Evolutionary conservation across 2,888 invertebrate species (phyloP), one percentile per base, ranked within the genome.

Genomic region (Drosophila testacea): DNA sequence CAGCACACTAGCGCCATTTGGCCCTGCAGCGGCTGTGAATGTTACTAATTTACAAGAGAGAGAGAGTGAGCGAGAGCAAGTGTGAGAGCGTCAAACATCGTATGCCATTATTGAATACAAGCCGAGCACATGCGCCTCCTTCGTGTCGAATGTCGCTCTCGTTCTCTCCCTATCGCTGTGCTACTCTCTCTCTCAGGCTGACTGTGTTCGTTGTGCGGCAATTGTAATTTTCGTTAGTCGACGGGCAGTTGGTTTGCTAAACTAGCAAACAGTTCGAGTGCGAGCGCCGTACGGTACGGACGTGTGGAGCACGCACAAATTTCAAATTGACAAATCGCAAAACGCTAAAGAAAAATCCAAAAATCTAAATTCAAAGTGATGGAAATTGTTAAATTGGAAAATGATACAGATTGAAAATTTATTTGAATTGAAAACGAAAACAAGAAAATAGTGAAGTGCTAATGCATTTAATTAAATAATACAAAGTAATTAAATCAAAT

Each of bases 271-370:
- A 92, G 92, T 92, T 91, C 91, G 92, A 92, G 92, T 92, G 90
- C 91, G 90, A 91, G 91, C 88, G 90, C 89, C 91, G 86, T 83
- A 87, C 87, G 88, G 85, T 81, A 81, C 88, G 90, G 91, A 92
- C 90, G 92, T 92, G 89, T 90, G 75, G 65, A 70, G 83, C 89
- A 82, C 90, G 92, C 84, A 82, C 86, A 81, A 83, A 73, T 56
- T 85, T 69, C 9, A 46, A 46, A 50, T 34, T 75, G 62, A 57
- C 22, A 54, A 76, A 86, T 86, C 81, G 79, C 83, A 84, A 80
- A 83, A 79, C 80, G 74, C 50, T 48, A 64, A 69, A 48, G 38
- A 50, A 68, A 57, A 65, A 63, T 47, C n/a, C 36, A 22, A 22
- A 57, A 56, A 63, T 54, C 46, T 51, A 68, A 63, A 76, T 63